Evolutionary conservation across 2,797 vertebrate genomes (phyloP).

Genomic region (Notamacropus eugenii): DNA sequence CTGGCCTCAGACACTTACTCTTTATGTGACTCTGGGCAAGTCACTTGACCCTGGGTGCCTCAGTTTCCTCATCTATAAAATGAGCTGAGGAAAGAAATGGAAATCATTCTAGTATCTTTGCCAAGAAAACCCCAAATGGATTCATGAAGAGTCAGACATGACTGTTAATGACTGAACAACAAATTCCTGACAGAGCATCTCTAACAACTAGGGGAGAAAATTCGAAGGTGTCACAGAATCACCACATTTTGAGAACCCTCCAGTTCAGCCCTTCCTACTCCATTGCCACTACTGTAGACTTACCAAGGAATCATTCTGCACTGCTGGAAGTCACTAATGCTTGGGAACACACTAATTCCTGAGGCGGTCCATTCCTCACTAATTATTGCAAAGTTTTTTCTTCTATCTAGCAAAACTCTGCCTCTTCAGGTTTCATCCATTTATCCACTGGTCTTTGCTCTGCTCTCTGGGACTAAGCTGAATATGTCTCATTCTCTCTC

Average conservation of each 20-base stretch:
- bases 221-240: background rate
- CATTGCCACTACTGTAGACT: background rate
- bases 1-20: background rate
- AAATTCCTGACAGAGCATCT: background rate
- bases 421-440: background rate
- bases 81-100: background rate
- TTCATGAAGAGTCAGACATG: background rate
- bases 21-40: background rate
- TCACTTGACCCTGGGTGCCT: background rate
- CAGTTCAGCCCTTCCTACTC: background rate
- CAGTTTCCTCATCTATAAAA: background rate
- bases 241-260: background rate
- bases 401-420: background rate
- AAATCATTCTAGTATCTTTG: background rate
- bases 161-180: background rate
- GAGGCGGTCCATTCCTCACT: background rate
- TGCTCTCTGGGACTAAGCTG: background rate
- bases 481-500: background rate
- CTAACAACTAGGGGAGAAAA: background rate
- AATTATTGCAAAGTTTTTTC: background rate
- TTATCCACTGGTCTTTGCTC: background rate
- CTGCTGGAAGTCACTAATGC: background rate
- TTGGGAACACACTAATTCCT: background rate
- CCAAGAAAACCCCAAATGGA: background rate
- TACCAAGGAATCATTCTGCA: background rate